Percentiles rank a stretch among this genome's conserved stretches.
Evolutionary conservation across 2,113 vertebrate genomes (phyloP).

Genomic region (Camelus bactrianus): DNA sequence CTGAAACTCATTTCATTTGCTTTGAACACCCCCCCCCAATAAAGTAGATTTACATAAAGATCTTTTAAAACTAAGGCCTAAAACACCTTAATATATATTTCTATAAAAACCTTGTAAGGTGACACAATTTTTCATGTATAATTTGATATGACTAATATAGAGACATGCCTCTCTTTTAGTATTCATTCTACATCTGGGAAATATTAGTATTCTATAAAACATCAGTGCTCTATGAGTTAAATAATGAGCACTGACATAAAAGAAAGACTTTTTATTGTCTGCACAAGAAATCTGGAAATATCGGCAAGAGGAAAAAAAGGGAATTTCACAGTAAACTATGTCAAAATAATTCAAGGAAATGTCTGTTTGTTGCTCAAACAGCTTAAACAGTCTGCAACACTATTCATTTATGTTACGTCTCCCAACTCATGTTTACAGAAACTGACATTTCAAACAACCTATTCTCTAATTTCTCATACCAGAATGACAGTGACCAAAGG

Average conservation of each 20-base stretch:
- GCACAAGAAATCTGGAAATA: constrained; percentile 68
- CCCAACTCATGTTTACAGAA: constrained; percentile 77
- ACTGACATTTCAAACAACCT: constrained; percentile 70
- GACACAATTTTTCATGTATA: background rate
- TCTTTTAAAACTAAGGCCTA: constrained; percentile 12
- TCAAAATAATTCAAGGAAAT: constrained; percentile 82
- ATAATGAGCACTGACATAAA: constrained; percentile 54
- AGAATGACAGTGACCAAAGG: constrained; percentile 67
- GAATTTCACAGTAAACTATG: constrained; percentile 63
- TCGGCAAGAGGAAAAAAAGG: constrained; percentile 68
- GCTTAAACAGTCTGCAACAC: constrained; percentile 65
- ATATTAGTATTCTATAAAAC: constrained; percentile 75
- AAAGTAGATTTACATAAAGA: constrained; percentile 32
- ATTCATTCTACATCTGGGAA: constrained; percentile 67
- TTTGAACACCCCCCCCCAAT: background rate
- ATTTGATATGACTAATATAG: constrained; percentile 52
- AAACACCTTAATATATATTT: constrained; percentile 23
- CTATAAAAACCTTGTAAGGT: constrained; percentile 24
- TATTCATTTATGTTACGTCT: constrained; percentile 71
- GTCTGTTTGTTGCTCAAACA: constrained; percentile 76
- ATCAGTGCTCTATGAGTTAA: constrained; percentile 64
- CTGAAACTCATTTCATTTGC: background rate
- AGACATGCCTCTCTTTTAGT: constrained; percentile 39
- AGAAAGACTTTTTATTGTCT: constrained; percentile 73
- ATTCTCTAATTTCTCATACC: constrained; percentile 72